Conservation (phyloP, 2,888 invertebrate species). For the Xestia rhomboidea region DNA sequence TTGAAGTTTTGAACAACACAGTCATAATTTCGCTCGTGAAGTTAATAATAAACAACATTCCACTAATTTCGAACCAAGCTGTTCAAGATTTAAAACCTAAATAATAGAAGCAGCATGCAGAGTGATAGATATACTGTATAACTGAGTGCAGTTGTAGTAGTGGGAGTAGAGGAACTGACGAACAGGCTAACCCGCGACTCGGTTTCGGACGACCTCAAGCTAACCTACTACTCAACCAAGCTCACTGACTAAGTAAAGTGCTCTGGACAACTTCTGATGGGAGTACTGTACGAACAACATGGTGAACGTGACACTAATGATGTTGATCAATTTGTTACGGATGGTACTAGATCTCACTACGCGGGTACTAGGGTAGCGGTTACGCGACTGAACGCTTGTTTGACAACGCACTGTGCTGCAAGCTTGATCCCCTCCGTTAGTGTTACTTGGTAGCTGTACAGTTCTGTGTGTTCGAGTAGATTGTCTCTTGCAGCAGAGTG, state of each 20-base stretch:
- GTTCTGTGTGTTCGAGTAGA: constrained; percentile 58
- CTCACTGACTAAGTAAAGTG: constrained; percentile 87
- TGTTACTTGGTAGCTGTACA: constrained; percentile 52
- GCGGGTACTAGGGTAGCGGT: constrained; percentile 89
- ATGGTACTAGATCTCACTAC: constrained; percentile 88
- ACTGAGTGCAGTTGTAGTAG: constrained; percentile 86
- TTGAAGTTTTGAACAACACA: constrained; percentile 46
- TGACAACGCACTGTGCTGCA: constrained; percentile 87
- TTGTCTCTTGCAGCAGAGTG: constrained; percentile 87
- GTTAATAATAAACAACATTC: constrained; percentile 57
- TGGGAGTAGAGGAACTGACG: constrained; percentile 84
- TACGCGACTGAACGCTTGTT: constrained; percentile 88
- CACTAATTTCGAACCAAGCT: constrained; percentile 78
- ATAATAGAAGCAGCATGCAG: constrained; percentile 89
- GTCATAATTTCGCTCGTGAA: constrained; percentile 9
- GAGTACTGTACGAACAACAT: constrained; percentile 86
- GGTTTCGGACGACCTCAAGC: constrained; percentile 86
- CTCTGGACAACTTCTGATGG: constrained; percentile 86
- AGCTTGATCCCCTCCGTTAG: constrained; percentile 69
- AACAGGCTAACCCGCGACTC: constrained; percentile 84
- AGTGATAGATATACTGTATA: constrained; percentile 87
- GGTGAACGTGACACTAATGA: constrained; percentile 89
- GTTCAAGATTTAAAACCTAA: constrained; percentile 80
- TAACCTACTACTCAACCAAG: constrained; percentile 89
- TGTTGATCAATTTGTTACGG: constrained; percentile 85